A percentile compares a stretch with the other conserved stretches of the same genome.
Evolutionary conservation across 2,113 vertebrate genomes (phyloP).

Genomic region (Xiphias gladius): DNA sequence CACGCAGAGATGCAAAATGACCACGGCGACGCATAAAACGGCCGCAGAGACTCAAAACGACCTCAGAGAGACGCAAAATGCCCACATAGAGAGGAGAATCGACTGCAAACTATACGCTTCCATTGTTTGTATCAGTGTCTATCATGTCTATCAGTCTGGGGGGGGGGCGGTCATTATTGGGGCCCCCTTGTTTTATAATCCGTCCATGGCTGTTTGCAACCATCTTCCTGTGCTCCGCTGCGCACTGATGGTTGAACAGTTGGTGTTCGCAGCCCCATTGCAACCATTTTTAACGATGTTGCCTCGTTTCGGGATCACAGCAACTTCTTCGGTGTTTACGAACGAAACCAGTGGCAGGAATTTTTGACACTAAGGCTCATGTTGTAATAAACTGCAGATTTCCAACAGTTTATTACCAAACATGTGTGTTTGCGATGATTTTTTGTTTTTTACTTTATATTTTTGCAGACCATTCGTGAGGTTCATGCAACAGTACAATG

Average conservation of each 20-base stretch:
- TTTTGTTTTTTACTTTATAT: background rate
- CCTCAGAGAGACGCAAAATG: background rate
- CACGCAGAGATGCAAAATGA: background rate
- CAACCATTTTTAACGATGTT: too few relatives aligned
- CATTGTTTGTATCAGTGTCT: background rate
- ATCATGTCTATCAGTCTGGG: background rate
- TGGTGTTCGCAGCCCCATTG: background rate
- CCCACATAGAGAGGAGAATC: background rate
- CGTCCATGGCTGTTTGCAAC: conserved; percentile 21
- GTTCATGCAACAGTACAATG: background rate
- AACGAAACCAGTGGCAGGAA: too few relatives aligned
- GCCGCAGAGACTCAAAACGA: background rate
- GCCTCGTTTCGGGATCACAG: too few relatives aligned
- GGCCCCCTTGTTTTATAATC: background rate
- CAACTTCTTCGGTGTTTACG: too few relatives aligned
- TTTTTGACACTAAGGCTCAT: too few relatives aligned
- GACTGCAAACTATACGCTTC: background rate
- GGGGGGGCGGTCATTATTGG: too few relatives aligned
- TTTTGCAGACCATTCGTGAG: background rate
- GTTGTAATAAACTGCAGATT: too few relatives aligned
- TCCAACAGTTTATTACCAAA: background rate
- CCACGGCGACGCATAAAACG: background rate
- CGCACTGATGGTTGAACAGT: background rate
- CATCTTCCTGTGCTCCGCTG: too few relatives aligned
- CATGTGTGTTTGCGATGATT: background rate